Evolutionary conservation across 2,113 vertebrate species (phyloP), one percentile per base, ranked within the genome.

Genomic region (Eupsittula cactorum): DNA sequence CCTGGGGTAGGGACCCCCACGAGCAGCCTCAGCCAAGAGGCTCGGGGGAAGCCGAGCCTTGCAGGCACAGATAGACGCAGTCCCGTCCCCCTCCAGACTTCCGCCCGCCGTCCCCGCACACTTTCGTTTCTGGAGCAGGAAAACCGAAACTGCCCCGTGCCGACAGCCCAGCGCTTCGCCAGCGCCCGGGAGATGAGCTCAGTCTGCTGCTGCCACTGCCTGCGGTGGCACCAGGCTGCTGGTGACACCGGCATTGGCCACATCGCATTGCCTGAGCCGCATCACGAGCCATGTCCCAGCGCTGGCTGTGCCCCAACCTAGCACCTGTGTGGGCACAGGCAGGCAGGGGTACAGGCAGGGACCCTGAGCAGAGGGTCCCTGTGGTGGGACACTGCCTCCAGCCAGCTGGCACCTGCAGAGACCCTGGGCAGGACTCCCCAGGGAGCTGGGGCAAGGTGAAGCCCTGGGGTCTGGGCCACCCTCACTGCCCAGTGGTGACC

Each of bases 1-100:
- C 50, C 25, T n/a, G 10, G 9, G 11, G 42, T 3, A 0, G 37
- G 21, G 16, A 55, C 4, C 7, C 12, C 9, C 3, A 5, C 28
- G 19, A 29, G 67, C 67, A 39, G 28, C 29, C 7, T 42, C 13
- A 47, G 19, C 46, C 33, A 12, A 23, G 42, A 52, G 16, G 24
- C 7, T 5, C 2, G 1, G 29, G 5, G 28, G 25, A 8, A 35
- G 11, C 27, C 17, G 20, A 29, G 31, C 63, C 21, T 17, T 11
- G 4, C 12, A 16, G 53, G 33, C 17, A 9, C 17, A 23, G 41
- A 17, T 28, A 5, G 9, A 11, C 19, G 9, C 13, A 12, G 9
- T 31, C 46, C 46, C 46, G 6, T 12, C 15, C 20, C 12, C 18
- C 3, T 2, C 39, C 5, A 0, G 41, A 16, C 20, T 53, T 44